Evolutionary conservation across 2,797 vertebrate species (phyloP), one percentile per base, ranked within the genome.

Genomic region (Oreochromis grahami): DNA sequence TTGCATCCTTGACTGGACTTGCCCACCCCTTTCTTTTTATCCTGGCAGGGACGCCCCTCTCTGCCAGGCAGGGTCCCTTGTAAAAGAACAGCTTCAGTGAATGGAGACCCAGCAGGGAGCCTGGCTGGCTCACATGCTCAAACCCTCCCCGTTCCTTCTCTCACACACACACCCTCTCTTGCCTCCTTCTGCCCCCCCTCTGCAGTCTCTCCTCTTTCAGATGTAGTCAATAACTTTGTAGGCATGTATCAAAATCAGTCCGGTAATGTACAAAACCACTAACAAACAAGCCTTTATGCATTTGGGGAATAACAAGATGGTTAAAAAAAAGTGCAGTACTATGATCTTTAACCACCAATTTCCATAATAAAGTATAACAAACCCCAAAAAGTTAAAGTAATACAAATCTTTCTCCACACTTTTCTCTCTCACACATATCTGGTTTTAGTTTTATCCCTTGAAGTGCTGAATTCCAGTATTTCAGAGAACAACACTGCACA

Each of bases 31-130:
- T 88, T 86, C 84, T 92, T 92, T 93, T 90, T 74, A 85, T 84
- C 88, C 88, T 82, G 82, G 93, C 88, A 90, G 88, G 78, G 92
- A 89, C 86, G 91, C 88, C 86, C 88, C 92, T 91, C 83, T 91
- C 86, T 94, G 94, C 94, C 94, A 95, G 90, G 88, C 93, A 93
- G 92, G 93, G 84, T 90, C 88, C 68, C 93, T 96, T 94, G 93
- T 96, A 95, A 96, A 97, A 95, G 86, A 89, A 21, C 89, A 89
- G 95, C 95, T 94, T 96, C 94, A 95, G 94, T 96, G 94, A 96
- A 94, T 93, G 90, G 93, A 94, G 91, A 91, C 95, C 87, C 94
- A 84, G 92, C 93, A 87, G 93, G 96, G 92, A 91, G 88, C 90
- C 92, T 92, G 89, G 90, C 89, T 90, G 85, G 51, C 91, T 82